Base-by-base conservation (phyloP, 2,113 vertebrate genomes). In the Natator depressus region DNA sequence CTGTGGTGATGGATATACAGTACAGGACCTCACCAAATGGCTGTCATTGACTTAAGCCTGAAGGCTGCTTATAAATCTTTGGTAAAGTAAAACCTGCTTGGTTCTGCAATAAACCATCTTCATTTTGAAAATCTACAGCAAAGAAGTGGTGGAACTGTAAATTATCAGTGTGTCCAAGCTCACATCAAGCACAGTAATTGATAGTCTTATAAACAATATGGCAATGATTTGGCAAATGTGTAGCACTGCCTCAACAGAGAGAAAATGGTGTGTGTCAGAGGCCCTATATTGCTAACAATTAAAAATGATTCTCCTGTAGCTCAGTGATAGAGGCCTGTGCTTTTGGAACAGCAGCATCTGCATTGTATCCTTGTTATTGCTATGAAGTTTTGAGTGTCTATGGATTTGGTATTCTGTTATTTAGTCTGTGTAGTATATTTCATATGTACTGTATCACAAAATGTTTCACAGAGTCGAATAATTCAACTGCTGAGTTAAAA, bases 261-360 rank as follows among this genome's bases (percentile, higher is more conserved):
- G 50, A 89, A 87, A 93, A 81, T 2, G 49, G 1, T 25, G 25
- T 51, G 1, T 95, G 91, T 89, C 81, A 87, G 59, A 85, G 87
- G n/a, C 38, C 2, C 4, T 1, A 0, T 35, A 92, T 95, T 82
- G 19, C 19, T 94, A 55, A 80, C 35, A 16, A 31, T 81, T 75
- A 91, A 17, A 84, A 51, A 86, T 80, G 22, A 90, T 91, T 93
- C 69, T 46, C 80, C 96, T 93, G 94, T 85, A 94, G 72, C 46
- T 86, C 8, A 22, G 35, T 75, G 8, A 75, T 38, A 75, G 69
- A 42, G 5, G 69, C 38, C 69, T 75, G 69, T 42, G n/a, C 69
- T 42, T 42, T 24, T 75, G 69, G 10, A 47, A 27, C 42, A 47
- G 42, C 11, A 78, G 46, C 25, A 47, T 78, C 75, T 29, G 46